These are phyloP conservation scores for Trypoxylus dichotomus DNA, from an alignment of 1,140 invertebrate species.

Conservation along the genomic window DNA sequence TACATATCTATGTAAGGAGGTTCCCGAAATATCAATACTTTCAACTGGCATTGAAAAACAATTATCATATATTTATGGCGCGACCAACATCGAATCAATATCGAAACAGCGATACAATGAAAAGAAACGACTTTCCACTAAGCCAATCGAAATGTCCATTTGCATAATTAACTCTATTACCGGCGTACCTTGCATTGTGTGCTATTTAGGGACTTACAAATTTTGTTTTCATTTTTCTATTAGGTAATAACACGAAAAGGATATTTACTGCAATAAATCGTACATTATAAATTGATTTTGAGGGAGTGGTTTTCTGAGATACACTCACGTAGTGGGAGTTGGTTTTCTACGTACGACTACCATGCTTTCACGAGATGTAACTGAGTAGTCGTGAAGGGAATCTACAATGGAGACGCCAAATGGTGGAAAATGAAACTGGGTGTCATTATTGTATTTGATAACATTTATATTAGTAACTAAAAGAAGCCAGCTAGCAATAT, in stretches of 20 bases:
- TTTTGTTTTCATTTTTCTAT: not conserved
- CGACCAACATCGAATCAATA: not conserved
- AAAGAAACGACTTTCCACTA: not conserved
- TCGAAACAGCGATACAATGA: slow-evolving; percentile 3
- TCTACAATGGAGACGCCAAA: too few species aligned
- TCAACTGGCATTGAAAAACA: slow-evolving; percentile 11
- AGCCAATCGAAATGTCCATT: not conserved
- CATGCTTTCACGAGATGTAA: too few species aligned
- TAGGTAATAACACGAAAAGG: not conserved
- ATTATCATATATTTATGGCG: not conserved
- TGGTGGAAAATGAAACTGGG: too few species aligned
- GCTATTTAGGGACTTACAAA: not conserved
- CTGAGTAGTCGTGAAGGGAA: too few species aligned
- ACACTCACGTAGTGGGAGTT: too few species aligned
- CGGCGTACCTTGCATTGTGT: not conserved
- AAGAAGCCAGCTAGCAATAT: too few species aligned
- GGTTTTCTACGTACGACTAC: too few species aligned
- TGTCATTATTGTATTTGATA: too few species aligned
- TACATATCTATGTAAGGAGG: not conserved
- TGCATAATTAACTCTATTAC: not conserved
- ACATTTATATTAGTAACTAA: too few species aligned
- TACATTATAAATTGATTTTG: too few species aligned
- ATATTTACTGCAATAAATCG: too few species aligned
- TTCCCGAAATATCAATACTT: not conserved
- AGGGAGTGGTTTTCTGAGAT: too few species aligned